Conservation (phyloP, 2,113 vertebrate genomes). For the Lepus americanus region DNA sequence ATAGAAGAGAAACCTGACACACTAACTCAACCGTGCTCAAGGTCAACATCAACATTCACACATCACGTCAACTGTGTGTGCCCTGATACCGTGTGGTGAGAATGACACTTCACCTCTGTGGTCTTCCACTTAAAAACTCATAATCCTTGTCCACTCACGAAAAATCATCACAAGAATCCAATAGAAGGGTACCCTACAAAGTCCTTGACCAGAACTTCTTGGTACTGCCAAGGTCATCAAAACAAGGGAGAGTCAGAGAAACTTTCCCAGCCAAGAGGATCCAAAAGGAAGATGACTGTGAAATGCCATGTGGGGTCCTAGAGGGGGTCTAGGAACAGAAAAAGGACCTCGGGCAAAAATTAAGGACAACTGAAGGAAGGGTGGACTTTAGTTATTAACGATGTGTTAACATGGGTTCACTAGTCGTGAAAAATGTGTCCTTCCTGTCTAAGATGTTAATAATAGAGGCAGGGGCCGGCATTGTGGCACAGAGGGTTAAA, state of each 20-base stretch:
- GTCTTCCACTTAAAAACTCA: not conserved
- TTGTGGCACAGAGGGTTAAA: no score
- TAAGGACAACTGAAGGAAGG: not conserved
- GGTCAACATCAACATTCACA: not conserved
- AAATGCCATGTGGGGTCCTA: no score
- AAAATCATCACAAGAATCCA: not conserved
- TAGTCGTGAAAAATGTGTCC: no score
- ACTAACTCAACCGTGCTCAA: not conserved
- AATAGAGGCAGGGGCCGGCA: not conserved
- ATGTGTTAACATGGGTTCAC: not conserved
- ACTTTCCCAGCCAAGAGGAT: not conserved
- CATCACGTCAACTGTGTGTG: not conserved
- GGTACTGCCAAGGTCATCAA: not conserved
- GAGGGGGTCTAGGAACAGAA: not conserved
- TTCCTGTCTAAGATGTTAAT: not conserved
- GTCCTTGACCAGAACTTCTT: not conserved
- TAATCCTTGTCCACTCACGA: not conserved
- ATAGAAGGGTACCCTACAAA: not conserved
- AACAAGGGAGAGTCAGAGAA: not conserved
- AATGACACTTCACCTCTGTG: not conserved
- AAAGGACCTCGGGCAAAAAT: no score
- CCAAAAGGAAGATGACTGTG: not conserved
- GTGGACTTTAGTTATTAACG: not conserved
- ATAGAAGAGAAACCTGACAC: accelerated
- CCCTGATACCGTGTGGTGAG: not conserved